These are phyloP conservation scores for Selene dorsalis DNA, from an alignment of 2,797 vertebrate species.

Conservation along the genomic window DNA sequence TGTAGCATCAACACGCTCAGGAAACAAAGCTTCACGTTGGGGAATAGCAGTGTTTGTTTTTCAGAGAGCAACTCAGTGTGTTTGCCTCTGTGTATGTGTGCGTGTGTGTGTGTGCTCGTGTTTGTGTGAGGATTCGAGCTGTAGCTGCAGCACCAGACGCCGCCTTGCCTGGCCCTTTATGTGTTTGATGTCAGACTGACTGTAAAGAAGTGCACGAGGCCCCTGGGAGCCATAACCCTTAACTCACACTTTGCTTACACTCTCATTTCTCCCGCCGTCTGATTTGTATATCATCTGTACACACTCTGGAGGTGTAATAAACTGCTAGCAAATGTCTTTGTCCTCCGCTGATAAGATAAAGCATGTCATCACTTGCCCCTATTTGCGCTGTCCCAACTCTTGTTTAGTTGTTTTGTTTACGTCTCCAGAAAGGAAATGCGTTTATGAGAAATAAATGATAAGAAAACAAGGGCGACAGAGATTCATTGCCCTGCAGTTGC, in stretches of 20 bases:
- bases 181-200: slow-evolving; percentile 76
- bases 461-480: slow-evolving; percentile 53
- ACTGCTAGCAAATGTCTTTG: slow-evolving; percentile 27
- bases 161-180: slow-evolving; percentile 43
- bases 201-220: slow-evolving; percentile 69
- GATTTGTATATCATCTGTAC: slow-evolving; percentile 56
- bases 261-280: slow-evolving; percentile 50
- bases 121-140: not conserved
- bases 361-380: not conserved
- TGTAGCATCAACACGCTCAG: slow-evolving; percentile 55
- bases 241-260: slow-evolving; percentile 56
- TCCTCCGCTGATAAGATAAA: slow-evolving; percentile 7
- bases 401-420: slow-evolving; percentile 23
- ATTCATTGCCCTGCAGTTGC: slow-evolving; percentile 34
- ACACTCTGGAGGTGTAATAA: slow-evolving; percentile 29
- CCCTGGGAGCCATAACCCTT: slow-evolving; percentile 58
- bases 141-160: slow-evolving; percentile 34
- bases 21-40: slow-evolving; percentile 23
- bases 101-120: slow-evolving; percentile 3
- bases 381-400: not conserved
- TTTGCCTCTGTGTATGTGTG: not conserved
- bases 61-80: slow-evolving; percentile 28
- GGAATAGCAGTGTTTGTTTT: slow-evolving; percentile 47
- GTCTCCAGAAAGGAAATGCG: slow-evolving; percentile 31
- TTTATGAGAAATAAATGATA: slow-evolving; percentile 43